Percentiles rank a stretch among this genome's conserved stretches.
These are phyloP conservation scores for Deroptyus accipitrinus DNA, from an alignment of 2,113 vertebrate species.

Conservation along the genomic window DNA sequence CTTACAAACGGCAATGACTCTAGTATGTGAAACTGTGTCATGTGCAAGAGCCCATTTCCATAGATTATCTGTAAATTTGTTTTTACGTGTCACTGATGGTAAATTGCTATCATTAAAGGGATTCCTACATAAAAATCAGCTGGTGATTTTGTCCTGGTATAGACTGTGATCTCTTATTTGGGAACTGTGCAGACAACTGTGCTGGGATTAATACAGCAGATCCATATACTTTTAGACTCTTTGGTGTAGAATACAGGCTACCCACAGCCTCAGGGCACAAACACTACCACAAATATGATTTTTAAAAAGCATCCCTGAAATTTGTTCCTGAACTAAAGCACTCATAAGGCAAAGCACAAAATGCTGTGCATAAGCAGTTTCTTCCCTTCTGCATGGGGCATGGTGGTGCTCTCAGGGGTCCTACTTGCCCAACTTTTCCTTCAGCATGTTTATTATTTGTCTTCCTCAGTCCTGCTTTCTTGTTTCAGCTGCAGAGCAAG, in stretches of 20 bases:
- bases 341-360: not conserved
- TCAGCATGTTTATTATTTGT: not conserved
- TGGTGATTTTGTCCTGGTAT: not conserved
- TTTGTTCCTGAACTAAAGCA: not conserved
- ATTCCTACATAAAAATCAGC: not conserved
- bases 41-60: conserved; percentile 3
- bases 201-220: not conserved
- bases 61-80: conserved; percentile 22
- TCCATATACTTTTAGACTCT: not conserved
- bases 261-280: not conserved
- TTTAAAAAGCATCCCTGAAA: not conserved
- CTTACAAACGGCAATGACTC: not conserved
- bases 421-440: not conserved
- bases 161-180: not conserved
- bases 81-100: not conserved
- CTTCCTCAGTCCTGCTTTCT: not conserved
- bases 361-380: not conserved
- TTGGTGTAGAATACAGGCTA: not conserved
- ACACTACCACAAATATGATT: not conserved
- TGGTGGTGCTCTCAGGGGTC: not conserved
- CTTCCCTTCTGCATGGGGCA: not conserved
- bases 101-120: conserved; percentile 23
- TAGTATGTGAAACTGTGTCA: not conserved
- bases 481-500: not conserved
- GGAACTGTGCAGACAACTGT: not conserved